Percentiles rank a stretch among this genome's conserved stretches.
These are phyloP conservation scores for Pocillopora damicornis DNA, from an alignment of 64 coral and sea anemone species.

Conservation along the genomic window DNA sequence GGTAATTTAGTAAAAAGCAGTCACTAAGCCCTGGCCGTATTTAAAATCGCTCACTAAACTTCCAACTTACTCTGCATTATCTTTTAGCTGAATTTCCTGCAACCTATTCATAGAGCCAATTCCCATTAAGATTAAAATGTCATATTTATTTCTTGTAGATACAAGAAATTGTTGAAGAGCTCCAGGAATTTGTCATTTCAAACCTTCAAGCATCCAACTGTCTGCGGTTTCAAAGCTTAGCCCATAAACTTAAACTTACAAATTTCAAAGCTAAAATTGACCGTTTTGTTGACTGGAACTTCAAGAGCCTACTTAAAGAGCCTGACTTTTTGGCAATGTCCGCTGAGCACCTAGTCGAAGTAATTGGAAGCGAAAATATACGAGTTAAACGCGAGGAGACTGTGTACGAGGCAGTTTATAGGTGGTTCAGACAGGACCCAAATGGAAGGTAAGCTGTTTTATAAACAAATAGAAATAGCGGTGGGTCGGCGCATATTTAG, in stretches of 20 bases:
- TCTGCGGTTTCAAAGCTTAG: slow-evolving; percentile 53
- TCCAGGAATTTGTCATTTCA: slow-evolving; percentile 52
- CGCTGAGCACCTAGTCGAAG: slow-evolving; percentile 63
- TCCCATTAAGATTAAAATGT: neutral
- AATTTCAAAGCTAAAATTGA: slow-evolving; percentile 70
- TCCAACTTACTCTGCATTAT: too few relatives aligned
- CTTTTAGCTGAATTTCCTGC: too few relatives aligned
- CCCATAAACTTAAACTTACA: slow-evolving; percentile 46
- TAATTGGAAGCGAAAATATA: slow-evolving; percentile 80
- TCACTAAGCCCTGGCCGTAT: too few relatives aligned
- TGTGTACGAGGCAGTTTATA: slow-evolving; percentile 73
- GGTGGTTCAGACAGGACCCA: slow-evolving; percentile 71
- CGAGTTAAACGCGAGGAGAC: slow-evolving; percentile 73
- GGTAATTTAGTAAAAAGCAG: too few relatives aligned
- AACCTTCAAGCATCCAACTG: slow-evolving; percentile 68
- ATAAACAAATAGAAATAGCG: neutral
- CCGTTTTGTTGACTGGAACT: slow-evolving; percentile 89
- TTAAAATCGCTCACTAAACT: too few relatives aligned
- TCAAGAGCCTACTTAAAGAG: slow-evolving; percentile 46
- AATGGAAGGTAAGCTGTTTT: slow-evolving; percentile 5
- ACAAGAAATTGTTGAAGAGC: slow-evolving; percentile 44
- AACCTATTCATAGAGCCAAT: neutral
- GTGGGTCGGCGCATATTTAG: neutral
- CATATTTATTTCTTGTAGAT: slow-evolving; percentile 26
- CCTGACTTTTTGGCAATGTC: slow-evolving; percentile 54